A percentile compares a stretch with the other conserved stretches of the same genome.
phyloP scores from a whole-genome alignment of 2,113 vertebrate species.

The Potamarius usumacintae region DNA sequence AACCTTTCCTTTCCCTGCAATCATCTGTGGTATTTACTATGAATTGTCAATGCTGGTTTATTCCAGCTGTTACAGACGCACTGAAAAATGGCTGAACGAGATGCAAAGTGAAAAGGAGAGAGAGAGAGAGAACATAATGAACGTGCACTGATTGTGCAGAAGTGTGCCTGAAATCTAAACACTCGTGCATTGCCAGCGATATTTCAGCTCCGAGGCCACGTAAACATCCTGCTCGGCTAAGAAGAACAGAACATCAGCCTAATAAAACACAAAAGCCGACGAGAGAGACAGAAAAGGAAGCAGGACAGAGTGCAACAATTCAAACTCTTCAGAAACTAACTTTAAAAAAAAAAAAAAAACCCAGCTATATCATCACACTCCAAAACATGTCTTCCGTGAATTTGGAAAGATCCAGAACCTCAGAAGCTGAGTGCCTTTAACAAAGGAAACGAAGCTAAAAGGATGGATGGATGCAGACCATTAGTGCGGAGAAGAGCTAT shows the following conservation, averaged over 20 bases:
- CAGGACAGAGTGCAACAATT: constrained; percentile 23
- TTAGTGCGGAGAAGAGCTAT: constrained; percentile 25
- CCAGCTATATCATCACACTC: background rate
- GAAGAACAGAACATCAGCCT: constrained; percentile 75
- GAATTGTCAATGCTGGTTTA: constrained; percentile 29
- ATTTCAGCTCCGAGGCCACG: constrained; percentile 71
- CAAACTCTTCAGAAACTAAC: background rate
- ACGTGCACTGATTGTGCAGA: constrained; percentile 13
- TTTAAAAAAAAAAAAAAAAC: background rate
- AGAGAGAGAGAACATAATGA: background rate
- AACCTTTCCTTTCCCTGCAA: background rate
- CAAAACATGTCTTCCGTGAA: background rate
- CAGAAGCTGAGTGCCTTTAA: background rate
- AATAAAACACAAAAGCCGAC: constrained; percentile 73
- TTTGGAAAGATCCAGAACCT: background rate
- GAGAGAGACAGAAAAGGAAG: constrained; percentile 68
- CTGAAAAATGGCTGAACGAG: constrained; percentile 4
- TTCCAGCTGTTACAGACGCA: constrained; percentile 33
- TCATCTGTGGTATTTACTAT: constrained; percentile 32
- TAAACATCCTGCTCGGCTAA: constrained; percentile 80
- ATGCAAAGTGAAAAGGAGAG: constrained; percentile 34
- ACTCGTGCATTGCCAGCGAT: constrained; percentile 70
- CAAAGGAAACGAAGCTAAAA: constrained; percentile 1
- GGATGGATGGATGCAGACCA: background rate
- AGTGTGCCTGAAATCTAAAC: constrained; percentile 68